Evolutionary conservation across 2,113 vertebrate genomes (phyloP).

Genomic region (Chrysochloris asiatica): DNA sequence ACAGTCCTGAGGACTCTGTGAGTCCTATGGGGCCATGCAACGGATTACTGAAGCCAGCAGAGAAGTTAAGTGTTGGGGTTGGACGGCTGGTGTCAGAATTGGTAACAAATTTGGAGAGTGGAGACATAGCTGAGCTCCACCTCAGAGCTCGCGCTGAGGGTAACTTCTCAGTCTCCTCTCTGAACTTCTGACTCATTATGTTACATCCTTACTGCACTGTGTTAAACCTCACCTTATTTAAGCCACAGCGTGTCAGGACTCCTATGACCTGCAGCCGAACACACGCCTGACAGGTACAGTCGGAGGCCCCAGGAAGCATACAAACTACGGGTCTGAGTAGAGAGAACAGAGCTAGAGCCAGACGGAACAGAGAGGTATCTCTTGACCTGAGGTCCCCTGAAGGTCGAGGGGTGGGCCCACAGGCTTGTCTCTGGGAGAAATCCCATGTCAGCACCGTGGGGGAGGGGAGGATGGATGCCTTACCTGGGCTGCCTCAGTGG

Average conservation of each 20-base stretch:
- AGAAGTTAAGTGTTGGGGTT: not conserved
- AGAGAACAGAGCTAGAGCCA: not conserved
- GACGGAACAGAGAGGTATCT: not conserved
- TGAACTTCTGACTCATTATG: accelerated
- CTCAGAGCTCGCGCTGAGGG: no score
- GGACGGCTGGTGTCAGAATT: not conserved
- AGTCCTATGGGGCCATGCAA: not conserved
- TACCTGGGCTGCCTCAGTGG: conserved; percentile 78
- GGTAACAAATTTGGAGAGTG: no score
- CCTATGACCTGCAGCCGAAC: not conserved
- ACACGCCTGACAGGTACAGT: not conserved
- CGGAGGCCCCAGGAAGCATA: not conserved
- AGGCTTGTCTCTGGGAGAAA: accelerated
- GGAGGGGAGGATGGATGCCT: not conserved
- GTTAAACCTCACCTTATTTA: no score
- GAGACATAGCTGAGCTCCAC: no score
- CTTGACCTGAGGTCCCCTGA: not conserved
- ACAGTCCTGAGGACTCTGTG: not conserved
- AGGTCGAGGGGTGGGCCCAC: not conserved
- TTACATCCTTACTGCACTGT: no score
- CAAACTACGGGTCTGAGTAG: not conserved
- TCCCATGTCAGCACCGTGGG: not conserved
- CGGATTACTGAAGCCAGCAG: not conserved
- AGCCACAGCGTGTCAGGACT: not conserved
- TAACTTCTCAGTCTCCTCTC: no score